Conservation (phyloP, 2,113 vertebrate genomes). For the Parotia lawesii region DNA sequence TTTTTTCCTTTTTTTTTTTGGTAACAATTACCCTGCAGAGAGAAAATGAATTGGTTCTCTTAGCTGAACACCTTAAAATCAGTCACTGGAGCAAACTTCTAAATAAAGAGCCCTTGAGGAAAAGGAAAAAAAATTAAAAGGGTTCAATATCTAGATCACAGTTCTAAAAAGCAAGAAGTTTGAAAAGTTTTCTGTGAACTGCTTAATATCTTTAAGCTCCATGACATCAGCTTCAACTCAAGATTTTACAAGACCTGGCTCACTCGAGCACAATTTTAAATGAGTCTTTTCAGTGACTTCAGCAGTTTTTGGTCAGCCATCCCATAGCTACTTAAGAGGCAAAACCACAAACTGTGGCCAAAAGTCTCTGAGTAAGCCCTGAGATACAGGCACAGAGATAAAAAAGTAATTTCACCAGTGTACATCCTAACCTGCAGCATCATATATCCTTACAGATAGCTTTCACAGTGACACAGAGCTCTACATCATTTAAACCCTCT, state of each 20-base stretch:
- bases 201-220: not conserved
- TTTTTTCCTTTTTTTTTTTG: not conserved
- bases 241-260: not conserved
- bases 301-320: not conserved
- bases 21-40: not conserved
- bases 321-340: not conserved
- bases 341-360: not conserved
- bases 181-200: not conserved
- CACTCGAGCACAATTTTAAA: not conserved
- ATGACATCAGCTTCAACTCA: not conserved
- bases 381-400: not conserved
- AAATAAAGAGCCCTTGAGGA: not conserved
- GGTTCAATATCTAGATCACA: not conserved
- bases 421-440: not conserved
- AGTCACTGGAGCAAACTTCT: not conserved
- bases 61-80: not conserved
- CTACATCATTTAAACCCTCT: not conserved
- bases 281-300: not conserved
- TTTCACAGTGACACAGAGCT: not conserved
- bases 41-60: not conserved
- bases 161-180: not conserved
- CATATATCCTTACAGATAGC: not conserved
- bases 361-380: not conserved
- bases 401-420: not conserved
- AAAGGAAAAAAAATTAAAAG: not conserved